phyloP scores from a whole-genome alignment of 2,113 vertebrate genomes.

The Peromyscus polionotus region DNA sequence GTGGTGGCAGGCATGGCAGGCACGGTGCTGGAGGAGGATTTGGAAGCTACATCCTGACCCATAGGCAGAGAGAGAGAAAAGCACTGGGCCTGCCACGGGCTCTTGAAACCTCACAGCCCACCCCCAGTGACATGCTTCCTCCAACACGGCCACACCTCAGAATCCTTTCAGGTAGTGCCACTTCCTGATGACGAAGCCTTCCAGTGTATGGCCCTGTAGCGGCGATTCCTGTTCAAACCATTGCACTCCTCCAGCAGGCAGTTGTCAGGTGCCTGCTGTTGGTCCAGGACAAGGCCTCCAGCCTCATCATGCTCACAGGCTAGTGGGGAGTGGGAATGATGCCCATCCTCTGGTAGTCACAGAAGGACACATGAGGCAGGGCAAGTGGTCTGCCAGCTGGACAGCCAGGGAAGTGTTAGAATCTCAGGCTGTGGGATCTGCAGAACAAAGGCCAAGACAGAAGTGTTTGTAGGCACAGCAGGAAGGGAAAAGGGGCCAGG shows the following conservation, averaged over 20 bases:
- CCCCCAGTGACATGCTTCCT: background rate
- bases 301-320: background rate
- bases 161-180: background rate
- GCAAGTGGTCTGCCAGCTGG: too few relatives aligned
- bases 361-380: background rate
- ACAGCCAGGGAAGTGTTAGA: background rate
- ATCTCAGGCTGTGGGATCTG: fast-evolving
- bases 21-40: background rate
- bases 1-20: background rate
- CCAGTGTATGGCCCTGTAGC: background rate
- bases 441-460: background rate
- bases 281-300: background rate
- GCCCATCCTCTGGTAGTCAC: background rate
- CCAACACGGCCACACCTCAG: background rate
- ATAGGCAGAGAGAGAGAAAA: background rate
- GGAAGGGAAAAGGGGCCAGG: background rate
- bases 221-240: too few relatives aligned
- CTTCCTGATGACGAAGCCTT: background rate
- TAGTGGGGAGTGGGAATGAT: background rate
- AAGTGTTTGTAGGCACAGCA: background rate
- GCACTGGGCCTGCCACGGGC: background rate
- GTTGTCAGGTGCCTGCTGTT: background rate
- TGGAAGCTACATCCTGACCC: background rate
- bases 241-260: background rate
- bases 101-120: background rate